Conservation (phyloP, 2,888 invertebrate genomes). For the Xestia c-nigrum region DNA sequence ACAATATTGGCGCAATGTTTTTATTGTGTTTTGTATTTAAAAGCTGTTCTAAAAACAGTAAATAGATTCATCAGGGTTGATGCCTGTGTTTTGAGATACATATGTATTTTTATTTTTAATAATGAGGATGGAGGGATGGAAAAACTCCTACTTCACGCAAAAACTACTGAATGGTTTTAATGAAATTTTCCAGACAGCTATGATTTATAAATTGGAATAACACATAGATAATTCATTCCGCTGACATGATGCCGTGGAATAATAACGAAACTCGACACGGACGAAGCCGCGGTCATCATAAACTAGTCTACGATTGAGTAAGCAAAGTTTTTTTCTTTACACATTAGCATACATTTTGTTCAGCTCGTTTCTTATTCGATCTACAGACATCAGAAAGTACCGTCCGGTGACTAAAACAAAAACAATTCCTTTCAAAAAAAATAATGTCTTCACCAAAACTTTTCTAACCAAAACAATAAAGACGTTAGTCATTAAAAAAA, state of each 20-base stretch:
- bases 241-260: too few species aligned
- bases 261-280: too few species aligned
- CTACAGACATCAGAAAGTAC: slow-evolving; percentile 9
- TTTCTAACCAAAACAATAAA: slow-evolving; percentile 80
- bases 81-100: not conserved
- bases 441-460: slow-evolving; percentile 66
- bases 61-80: not conserved
- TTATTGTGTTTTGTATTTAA: not conserved
- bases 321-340: not conserved
- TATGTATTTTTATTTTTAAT: too few species aligned
- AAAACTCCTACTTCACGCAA: too few species aligned
- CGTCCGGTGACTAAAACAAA: slow-evolving; percentile 24
- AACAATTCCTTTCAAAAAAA: slow-evolving; percentile 47
- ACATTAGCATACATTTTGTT: not conserved
- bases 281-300: too few species aligned
- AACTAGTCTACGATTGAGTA: too few species aligned
- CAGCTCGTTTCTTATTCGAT: not conserved
- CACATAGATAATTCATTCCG: too few species aligned
- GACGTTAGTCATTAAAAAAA: slow-evolving; percentile 79
- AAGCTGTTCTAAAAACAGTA: slow-evolving; percentile 1
- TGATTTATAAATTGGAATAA: too few species aligned
- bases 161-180: too few species aligned
- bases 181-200: too few species aligned
- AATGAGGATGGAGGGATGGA: too few species aligned
- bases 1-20: slow-evolving; percentile 16